phyloP scores from a whole-genome alignment of 2,797 vertebrate genomes.

The Rhynchotus rufescens region DNA sequence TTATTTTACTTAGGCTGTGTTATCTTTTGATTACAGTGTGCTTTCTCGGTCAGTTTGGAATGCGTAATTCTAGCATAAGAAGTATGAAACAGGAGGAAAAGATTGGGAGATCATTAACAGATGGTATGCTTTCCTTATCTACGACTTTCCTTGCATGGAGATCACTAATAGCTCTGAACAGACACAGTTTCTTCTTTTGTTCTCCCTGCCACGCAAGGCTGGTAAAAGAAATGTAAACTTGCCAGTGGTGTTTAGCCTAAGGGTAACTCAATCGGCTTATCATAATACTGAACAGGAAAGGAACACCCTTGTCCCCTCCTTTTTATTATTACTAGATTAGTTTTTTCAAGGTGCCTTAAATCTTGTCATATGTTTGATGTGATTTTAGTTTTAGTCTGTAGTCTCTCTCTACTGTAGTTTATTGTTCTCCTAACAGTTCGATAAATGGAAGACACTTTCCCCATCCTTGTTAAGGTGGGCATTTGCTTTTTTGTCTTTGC shows the following conservation, averaged over 20 bases:
- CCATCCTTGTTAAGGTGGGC: not conserved
- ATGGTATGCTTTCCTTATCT: not conserved
- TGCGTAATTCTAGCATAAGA: not conserved
- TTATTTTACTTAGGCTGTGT: not conserved
- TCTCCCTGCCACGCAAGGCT: not conserved
- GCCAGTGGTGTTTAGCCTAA: accelerated
- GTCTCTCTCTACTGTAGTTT: not conserved
- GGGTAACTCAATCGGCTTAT: not conserved
- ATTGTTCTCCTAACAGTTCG: not conserved
- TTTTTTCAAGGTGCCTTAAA: not conserved
- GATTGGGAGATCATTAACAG: not conserved
- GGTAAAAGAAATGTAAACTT: not conserved
- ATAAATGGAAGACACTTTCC: not conserved
- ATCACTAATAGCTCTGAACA: not conserved
- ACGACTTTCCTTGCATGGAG: not conserved
- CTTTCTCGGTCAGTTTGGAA: not conserved
- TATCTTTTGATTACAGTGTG: not conserved
- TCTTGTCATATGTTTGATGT: not conserved
- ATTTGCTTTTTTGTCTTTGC: not conserved
- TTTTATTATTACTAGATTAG: not conserved
- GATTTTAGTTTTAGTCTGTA: not conserved
- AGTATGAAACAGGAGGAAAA: not conserved
- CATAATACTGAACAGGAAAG: not conserved
- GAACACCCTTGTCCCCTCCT: not conserved
- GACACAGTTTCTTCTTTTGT: not conserved